Base-by-base conservation (phyloP, 1,140 invertebrate genomes). In the Galleria mellonella region DNA sequence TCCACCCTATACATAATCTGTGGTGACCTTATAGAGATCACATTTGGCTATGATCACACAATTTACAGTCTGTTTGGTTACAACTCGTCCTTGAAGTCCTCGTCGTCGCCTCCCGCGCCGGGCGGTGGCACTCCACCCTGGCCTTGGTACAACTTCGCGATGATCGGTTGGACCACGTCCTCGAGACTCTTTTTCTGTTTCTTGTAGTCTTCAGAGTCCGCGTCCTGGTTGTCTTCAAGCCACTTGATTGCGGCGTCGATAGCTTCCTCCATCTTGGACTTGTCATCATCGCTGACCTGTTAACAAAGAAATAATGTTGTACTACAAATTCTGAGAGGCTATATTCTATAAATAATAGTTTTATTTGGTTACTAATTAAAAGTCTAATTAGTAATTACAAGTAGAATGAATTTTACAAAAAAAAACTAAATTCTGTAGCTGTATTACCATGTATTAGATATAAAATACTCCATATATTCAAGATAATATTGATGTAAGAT, bases 221-320 rank as follows among this genome's bases (percentile, higher is more conserved):
- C 94, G 55, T 99, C 97, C 58, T 94, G 92, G 84, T 99, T 98
- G 51, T 95, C 92, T 85, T 99, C 98, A 30, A 99, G 87, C 98
- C 98, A 99, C 74, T 98, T 98, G 69, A 99, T 99, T 47, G 96
- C 94, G 58, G 97, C 96, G 53, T 99, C 97, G 63, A 99, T 95
- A 12, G 96, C 96, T 60, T 94, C 92, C 75, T 98, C 97, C 89
- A 99, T 97, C 65, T 97, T 99, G 4, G 93, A 87, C 82, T 99
- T 99, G 41, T 99, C 98, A 4, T 95, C 92, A 43, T 95, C 96
- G 58, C 89, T 90, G 27, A 96, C 65, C 87, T 88, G 62, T 42
- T 64, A 50, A 67, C 63, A 74, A 67, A 35, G 12, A n/a, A 33
- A 55, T 59, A 49, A 28, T 11, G 9, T 37, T 30, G 10, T 43